Base-by-base conservation (phyloP, 2,797 vertebrate species). In the Coracias cyanogaster region DNA sequence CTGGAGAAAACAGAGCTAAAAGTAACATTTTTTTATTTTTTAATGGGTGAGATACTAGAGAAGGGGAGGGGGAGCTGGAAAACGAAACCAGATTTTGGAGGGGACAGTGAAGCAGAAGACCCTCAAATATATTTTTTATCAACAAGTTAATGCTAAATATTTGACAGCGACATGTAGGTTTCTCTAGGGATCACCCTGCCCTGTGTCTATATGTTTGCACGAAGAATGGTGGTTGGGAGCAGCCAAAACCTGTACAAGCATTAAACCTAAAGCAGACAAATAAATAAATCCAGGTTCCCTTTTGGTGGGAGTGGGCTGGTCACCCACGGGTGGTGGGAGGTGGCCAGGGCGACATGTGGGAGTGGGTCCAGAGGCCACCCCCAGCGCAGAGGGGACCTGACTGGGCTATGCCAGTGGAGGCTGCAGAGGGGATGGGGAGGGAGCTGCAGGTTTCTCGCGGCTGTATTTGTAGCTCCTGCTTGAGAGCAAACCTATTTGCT, bases 121-220 rank as follows among this genome's bases (percentile, higher is more conserved):
- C 22, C 8, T 51, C 1, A 49, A 55, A 1, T 0, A 24, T 49
- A 3, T 37, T 79, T 65, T 49, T 8, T 13, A 20, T 31, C 39
- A 1, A 5, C 14, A 0, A 3, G 7, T 45, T 49, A 7, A n/a
- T 0, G 57, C 52, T 18, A 28, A 81, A 14, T 31, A 1, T 8
- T 14, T 25, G 69, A 0, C 13, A 7, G 52, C 0, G 57, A 3
- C 4, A 3, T 5, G 46, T 13, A 43, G 49, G 25, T 17, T 8
- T 29, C 77, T 37, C 12, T 0, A 3, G n/a, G 60, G 67, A 43
- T 8, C 6, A 1, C 43, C 16, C 35, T 61, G 28, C 62, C 24
- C 10, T 8, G 2, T 0, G 15, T 1, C 2, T 6, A 0, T 1
- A 5, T 1, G 1, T 49, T 54, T 6, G 31, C 3, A 0, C 0